phyloP scores from a whole-genome alignment of 2,797 vertebrate species.

The Graptemys geographica region DNA sequence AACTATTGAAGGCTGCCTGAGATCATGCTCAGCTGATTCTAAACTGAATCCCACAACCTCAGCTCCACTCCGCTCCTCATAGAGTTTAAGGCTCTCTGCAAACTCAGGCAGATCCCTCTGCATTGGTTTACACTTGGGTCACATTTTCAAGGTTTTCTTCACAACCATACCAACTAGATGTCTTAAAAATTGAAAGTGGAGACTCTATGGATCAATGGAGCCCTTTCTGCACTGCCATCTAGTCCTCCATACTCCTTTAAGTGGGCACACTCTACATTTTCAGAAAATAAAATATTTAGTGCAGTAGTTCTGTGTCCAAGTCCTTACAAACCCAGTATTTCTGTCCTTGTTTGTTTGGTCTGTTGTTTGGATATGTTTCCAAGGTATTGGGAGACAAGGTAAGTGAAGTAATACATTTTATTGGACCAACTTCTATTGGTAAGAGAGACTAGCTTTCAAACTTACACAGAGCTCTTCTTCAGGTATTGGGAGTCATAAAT shows the following conservation, averaged over 20 bases:
- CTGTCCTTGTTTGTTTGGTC: background rate
- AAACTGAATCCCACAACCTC: background rate
- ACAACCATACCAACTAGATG: background rate
- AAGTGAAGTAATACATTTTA: background rate
- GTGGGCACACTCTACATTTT: background rate
- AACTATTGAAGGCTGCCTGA: background rate
- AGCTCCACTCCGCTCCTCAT: background rate
- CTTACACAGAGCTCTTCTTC: background rate
- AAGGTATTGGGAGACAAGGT: background rate
- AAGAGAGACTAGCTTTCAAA: background rate
- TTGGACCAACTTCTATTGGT: background rate
- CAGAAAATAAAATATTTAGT: slow-evolving; percentile 32
- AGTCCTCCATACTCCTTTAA: background rate
- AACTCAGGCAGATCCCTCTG: slow-evolving; percentile 24
- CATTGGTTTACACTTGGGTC: slow-evolving; percentile 27
- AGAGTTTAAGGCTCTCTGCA: slow-evolving; percentile 8
- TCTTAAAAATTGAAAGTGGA: background rate
- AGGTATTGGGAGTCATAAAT: background rate
- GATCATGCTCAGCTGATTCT: background rate
- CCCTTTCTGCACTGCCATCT: background rate
- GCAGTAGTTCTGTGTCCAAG: slow-evolving; percentile 15
- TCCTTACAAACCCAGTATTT: background rate
- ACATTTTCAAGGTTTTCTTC: slow-evolving; percentile 48
- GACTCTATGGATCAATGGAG: background rate
- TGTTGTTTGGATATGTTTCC: slow-evolving; percentile 19